Percentiles rank a stretch among this genome's conserved stretches.
phyloP scores from a whole-genome alignment of 2,113 vertebrate species.

The Seriola aureovittata region DNA sequence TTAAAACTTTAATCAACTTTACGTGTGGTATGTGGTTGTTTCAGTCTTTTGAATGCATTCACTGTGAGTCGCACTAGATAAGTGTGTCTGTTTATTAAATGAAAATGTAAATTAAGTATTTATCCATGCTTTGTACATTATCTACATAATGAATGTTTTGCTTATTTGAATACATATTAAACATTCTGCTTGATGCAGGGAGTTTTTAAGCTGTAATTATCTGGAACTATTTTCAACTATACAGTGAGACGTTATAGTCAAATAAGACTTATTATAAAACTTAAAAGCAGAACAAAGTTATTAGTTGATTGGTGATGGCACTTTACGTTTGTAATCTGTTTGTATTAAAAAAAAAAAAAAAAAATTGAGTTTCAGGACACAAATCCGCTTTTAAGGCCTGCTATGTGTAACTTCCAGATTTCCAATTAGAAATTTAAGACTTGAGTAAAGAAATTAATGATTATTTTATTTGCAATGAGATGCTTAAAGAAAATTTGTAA shows the following conservation, averaged over 20 bases:
- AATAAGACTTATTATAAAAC: conserved; percentile 47
- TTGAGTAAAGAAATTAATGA: conserved; percentile 4
- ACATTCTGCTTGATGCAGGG: conserved; percentile 36
- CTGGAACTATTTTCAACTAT: conserved; percentile 24
- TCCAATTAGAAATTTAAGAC: conserved; percentile 21
- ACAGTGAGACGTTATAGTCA: conserved; percentile 10
- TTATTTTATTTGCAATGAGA: conserved; percentile 30
- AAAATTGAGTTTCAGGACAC: neutral
- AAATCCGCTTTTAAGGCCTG: conserved; percentile 5
- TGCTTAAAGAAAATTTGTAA: conserved; percentile 34
- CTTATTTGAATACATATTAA: conserved; percentile 71
- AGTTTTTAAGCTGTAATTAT: conserved; percentile 48
- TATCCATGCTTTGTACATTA: conserved; percentile 68
- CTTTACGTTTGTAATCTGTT: conserved; percentile 7
- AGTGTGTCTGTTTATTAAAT: conserved; percentile 61
- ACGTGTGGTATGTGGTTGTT: conserved; percentile 35
- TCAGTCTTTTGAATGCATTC: conserved; percentile 45
- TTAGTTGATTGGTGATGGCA: conserved; percentile 2
- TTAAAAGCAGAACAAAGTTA: conserved; percentile 32
- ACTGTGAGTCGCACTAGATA: conserved; percentile 49
- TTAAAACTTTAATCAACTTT: conserved; percentile 44
- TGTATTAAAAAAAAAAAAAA: neutral
- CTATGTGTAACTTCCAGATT: neutral
- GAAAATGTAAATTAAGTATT: conserved; percentile 72
- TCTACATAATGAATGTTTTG: conserved; percentile 72